Evolutionary conservation across 2,797 vertebrate genomes (phyloP).

Genomic region (Chelonia mydas): DNA sequence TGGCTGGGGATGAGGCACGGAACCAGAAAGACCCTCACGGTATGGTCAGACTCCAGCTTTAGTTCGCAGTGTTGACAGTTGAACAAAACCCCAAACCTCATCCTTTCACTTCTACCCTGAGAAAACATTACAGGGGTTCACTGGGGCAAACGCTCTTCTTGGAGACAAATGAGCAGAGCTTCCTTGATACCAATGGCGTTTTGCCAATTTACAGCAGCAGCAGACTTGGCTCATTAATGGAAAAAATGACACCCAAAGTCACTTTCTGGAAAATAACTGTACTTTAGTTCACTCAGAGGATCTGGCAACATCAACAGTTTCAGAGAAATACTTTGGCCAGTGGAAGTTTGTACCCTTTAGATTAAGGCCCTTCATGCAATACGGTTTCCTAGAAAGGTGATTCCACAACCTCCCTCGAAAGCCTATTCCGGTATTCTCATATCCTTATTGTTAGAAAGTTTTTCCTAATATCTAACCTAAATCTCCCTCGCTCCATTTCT

Average conservation of each 20-base stretch:
- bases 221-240: not conserved
- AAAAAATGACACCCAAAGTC: not conserved
- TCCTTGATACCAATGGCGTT: not conserved
- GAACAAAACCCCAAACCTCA: not conserved
- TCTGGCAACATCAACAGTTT: fast-evolving
- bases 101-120: not conserved
- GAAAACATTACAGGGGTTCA: not conserved
- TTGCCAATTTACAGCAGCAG: not conserved
- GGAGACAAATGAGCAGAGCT: not conserved
- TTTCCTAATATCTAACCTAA: not conserved
- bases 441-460: not conserved
- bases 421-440: not conserved
- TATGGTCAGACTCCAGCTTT: not conserved
- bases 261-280: not conserved
- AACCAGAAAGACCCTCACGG: not conserved
- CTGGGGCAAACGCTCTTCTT: not conserved
- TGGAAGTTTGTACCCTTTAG: fast-evolving
- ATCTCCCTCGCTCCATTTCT: not conserved
- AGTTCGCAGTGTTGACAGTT: not conserved
- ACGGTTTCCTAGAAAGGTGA: not conserved
- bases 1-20: not conserved
- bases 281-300: not conserved
- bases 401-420: not conserved
- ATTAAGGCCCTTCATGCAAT: not conserved
- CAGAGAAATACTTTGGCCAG: fast-evolving